phyloP scores from a whole-genome alignment of 2,797 vertebrate genomes.

The Smutsia temminckii region DNA sequence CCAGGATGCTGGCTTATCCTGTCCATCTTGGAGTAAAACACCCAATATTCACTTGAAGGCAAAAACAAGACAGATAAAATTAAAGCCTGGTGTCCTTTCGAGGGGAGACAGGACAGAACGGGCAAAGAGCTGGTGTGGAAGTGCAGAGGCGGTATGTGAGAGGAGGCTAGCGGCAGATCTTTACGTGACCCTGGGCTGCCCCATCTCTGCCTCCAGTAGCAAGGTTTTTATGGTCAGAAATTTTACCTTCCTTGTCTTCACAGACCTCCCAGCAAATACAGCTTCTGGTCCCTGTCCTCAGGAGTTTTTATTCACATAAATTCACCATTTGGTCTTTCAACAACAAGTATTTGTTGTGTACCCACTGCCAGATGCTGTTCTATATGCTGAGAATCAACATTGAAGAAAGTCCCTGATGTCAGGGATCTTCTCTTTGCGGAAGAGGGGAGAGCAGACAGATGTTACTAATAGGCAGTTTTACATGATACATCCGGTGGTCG shows the following conservation, averaged over 20 bases:
- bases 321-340: neutral
- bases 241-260: neutral
- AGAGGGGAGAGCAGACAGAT: rapidly evolving
- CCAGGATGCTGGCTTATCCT: neutral
- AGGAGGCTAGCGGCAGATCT: neutral
- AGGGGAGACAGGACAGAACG: neutral
- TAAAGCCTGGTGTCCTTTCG: neutral
- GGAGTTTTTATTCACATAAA: neutral
- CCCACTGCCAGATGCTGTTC: neutral
- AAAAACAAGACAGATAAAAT: neutral
- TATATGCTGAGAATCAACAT: neutral
- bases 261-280: neutral
- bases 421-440: too few species aligned
- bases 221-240: neutral
- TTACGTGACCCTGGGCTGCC: neutral
- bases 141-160: neutral
- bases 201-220: neutral
- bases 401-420: neutral
- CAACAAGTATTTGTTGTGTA: neutral
- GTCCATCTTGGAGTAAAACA: neutral
- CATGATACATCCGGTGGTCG: neutral
- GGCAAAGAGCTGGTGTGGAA: too few species aligned
- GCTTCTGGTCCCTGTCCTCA: neutral
- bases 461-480: neutral
- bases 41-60: neutral